Base-by-base conservation (phyloP, 1,140 invertebrate genomes). In the Heterodera schachtii region DNA sequence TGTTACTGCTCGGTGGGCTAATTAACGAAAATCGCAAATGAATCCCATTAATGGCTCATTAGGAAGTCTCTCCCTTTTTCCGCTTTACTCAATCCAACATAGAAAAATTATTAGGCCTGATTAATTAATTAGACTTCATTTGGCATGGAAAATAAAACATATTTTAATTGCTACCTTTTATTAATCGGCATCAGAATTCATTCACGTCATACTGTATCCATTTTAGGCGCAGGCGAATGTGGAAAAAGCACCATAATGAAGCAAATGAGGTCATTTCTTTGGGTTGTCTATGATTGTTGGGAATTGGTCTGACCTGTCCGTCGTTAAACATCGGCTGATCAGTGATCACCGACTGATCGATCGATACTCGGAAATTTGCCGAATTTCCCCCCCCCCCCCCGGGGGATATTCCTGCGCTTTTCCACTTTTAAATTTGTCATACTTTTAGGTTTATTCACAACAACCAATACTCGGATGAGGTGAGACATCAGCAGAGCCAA, bases 231-330 rank as follows among this genome's bases (percentile, higher is more conserved):
- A 7, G 85, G 85, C 57, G 85, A 86, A 78, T 85, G 82, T 67
- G 85, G 85, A 41, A 86, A 86, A 57, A 86, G 85, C 81, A 86
- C 85, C 1, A 83, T 86, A 16, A 60, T 86, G 75, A 86, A 86
- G 67, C 85, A 86, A 49, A 86, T 86, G 83, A 79, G 82, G 85
- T 86, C 31, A 31, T 31, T 31, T 31, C 31, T 31, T 31, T 31
- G 31, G 1, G 31, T 31, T 31, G 31, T 31, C 31, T 31, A 31
- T 31, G 31, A 31, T 31, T 31, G 31, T 31, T 31, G 31, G 31
- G 31, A 31, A 31, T 31, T 0, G 31, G 1, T 31, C 31, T 31
- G 31, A 31, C 31, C 31, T 31, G 31, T 31, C 31, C 31, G 31
- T 31, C 31, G 31, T 31, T 31, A 31, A 31, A 31, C 31, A 31